phyloP scores from a whole-genome alignment of 2,888 invertebrate genomes.

The Plebejus anna region DNA sequence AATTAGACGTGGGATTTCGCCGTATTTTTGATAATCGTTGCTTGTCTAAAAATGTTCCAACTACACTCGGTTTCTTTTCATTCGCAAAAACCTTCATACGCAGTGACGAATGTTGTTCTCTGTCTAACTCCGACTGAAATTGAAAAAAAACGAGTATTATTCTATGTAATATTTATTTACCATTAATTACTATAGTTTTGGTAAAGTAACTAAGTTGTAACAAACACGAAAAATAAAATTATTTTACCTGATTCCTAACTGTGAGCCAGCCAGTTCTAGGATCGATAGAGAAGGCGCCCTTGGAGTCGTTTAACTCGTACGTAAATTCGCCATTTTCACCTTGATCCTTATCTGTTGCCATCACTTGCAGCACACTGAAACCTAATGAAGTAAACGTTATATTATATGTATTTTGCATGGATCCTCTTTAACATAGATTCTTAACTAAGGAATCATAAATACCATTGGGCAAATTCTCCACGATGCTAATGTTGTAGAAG shows the following conservation, averaged over 20 bases:
- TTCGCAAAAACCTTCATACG: constrained; percentile 88
- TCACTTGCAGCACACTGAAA: constrained; percentile 80
- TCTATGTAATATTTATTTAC: not conserved
- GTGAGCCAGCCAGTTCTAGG: constrained; percentile 91
- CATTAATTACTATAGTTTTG: not conserved
- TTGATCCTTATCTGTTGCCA: constrained; percentile 90
- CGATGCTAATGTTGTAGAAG: constrained; percentile 94
- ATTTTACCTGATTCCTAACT: constrained; percentile 82
- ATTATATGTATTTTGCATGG: not conserved
- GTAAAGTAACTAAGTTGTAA: not conserved
- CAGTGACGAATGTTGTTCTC: constrained; percentile 86
- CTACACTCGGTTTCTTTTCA: constrained; percentile 86
- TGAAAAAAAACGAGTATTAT: constrained; percentile 20
- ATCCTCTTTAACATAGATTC: not conserved
- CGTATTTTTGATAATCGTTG: constrained; percentile 67
- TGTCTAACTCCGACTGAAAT: constrained; percentile 85
- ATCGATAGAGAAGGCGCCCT: constrained; percentile 89
- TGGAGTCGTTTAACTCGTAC: constrained; percentile 86
- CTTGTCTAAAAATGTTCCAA: constrained; percentile 71
- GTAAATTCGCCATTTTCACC: constrained; percentile 92
- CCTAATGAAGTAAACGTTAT: constrained; percentile 47
- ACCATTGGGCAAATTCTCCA: constrained; percentile 94
- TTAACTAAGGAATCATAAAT: constrained; percentile 17
- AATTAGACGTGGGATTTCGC: constrained; percentile 51
- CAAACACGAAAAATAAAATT: not conserved